phyloP scores from a whole-genome alignment of 2,797 vertebrate genomes.

The Melanotaenia boesemani region DNA sequence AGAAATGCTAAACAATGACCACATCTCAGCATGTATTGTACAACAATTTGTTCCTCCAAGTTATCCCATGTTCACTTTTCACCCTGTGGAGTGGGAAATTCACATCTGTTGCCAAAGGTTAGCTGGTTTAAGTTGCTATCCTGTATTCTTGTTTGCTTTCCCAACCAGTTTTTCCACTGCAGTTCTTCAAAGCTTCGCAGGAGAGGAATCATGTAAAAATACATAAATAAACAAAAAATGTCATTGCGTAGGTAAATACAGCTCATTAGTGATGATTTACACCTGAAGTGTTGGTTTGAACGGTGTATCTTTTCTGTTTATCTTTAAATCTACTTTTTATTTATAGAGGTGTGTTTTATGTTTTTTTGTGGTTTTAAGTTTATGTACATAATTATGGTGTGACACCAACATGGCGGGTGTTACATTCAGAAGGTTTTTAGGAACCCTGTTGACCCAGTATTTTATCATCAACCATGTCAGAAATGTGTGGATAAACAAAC shows the following conservation, averaged over 20 bases:
- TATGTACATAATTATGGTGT: too few species aligned
- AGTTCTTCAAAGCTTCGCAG: background rate
- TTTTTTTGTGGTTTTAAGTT: too few species aligned
- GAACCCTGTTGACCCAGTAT: too few species aligned
- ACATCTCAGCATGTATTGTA: background rate
- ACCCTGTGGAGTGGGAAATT: slow-evolving; percentile 53
- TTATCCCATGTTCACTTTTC: background rate
- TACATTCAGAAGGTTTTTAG: too few species aligned
- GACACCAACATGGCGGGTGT: too few species aligned
- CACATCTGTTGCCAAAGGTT: slow-evolving; percentile 47
- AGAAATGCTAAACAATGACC: background rate
- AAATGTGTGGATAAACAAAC: too few species aligned
- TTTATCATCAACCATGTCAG: too few species aligned
- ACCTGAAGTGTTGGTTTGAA: too few species aligned
- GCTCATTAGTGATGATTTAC: background rate
- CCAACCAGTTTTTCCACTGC: slow-evolving; percentile 37
- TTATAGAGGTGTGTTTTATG: too few species aligned
- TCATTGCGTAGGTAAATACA: background rate
- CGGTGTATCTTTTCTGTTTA: too few species aligned
- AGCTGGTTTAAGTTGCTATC: slow-evolving; percentile 16
- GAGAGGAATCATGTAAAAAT: background rate
- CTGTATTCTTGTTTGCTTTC: slow-evolving; percentile 44
- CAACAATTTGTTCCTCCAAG: background rate
- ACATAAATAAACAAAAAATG: too few species aligned
- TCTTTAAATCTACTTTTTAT: too few species aligned